A percentile compares a stretch with the other conserved stretches of the same genome.
Conservation (phyloP, 2,888 invertebrate species). For the Eupithecia insigniata region DNA sequence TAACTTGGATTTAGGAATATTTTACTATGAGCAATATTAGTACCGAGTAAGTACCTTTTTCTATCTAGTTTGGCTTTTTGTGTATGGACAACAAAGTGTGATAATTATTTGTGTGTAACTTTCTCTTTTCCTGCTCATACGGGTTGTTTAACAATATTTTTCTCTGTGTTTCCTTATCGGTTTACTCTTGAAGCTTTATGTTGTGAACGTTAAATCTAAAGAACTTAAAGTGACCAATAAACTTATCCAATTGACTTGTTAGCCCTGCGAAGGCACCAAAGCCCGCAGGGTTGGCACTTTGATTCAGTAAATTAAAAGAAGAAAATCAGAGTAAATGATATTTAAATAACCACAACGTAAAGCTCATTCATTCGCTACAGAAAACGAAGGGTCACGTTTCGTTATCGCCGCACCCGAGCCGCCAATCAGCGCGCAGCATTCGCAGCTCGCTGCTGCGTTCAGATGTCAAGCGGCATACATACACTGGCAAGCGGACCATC, state of each 20-base stretch:
- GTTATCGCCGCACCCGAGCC: slow-evolving; percentile 67
- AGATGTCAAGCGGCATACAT: slow-evolving; percentile 80
- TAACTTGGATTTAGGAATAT: not conserved
- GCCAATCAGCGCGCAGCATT: slow-evolving; percentile 65
- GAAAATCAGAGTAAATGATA: not conserved
- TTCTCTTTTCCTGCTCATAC: not conserved
- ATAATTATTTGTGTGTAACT: slow-evolving; percentile 7
- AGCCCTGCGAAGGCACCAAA: not conserved
- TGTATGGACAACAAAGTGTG: not conserved
- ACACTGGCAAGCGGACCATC: slow-evolving; percentile 86
- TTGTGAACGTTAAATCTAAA: slow-evolving; percentile 28
- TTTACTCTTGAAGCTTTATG: slow-evolving; percentile 34
- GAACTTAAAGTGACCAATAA: not conserved
- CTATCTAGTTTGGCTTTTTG: not conserved
- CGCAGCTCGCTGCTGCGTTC: slow-evolving; percentile 75
- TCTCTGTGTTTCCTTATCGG: not conserved
- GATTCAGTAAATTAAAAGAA: not conserved
- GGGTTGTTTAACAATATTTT: not conserved
- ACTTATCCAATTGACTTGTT: not conserved
- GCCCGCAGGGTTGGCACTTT: not conserved
- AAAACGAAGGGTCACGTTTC: slow-evolving; percentile 53
- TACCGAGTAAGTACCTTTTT: not conserved
- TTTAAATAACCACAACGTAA: slow-evolving; percentile 43
- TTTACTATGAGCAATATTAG: not conserved
- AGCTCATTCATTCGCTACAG: slow-evolving; percentile 52